phyloP scores from a whole-genome alignment of 2,797 vertebrate species.

The Kryptopterus vitreolus region DNA sequence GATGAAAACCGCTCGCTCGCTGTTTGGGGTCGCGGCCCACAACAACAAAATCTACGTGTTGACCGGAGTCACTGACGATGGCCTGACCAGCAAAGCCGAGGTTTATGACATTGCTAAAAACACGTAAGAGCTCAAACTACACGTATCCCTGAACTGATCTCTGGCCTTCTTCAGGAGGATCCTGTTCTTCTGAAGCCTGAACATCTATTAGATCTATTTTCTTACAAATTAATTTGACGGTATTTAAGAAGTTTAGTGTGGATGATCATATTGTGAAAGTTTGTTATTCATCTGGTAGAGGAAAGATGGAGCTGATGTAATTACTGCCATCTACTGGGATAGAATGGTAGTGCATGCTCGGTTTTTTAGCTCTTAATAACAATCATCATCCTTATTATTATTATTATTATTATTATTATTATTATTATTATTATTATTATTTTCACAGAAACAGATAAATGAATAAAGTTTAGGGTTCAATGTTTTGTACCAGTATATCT shows the following conservation, averaged over 20 bases:
- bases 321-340: conserved; percentile 12
- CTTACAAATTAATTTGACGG: not conserved
- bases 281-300: not conserved
- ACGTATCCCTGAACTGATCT: not conserved
- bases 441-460: not conserved
- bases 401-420: not conserved
- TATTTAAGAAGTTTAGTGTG: not conserved
- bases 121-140: conserved; percentile 71
- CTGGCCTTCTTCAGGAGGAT: not conserved
- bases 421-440: not conserved
- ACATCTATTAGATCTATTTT: not conserved
- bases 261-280: not conserved
- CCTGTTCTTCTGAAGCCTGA: not conserved
- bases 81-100: conserved; percentile 85
- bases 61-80: conserved; percentile 87
- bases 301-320: not conserved
- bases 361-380: not conserved
- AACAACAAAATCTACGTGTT: conserved; percentile 85
- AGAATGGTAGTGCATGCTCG: not conserved
- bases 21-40: conserved; percentile 85
- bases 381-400: not conserved
- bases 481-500: too few relatives aligned
- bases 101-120: conserved; percentile 86
- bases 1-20: conserved; percentile 86
- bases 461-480: not conserved